Base-by-base conservation (phyloP, 2,888 invertebrate species). In the Aleiodes testaceus region DNA sequence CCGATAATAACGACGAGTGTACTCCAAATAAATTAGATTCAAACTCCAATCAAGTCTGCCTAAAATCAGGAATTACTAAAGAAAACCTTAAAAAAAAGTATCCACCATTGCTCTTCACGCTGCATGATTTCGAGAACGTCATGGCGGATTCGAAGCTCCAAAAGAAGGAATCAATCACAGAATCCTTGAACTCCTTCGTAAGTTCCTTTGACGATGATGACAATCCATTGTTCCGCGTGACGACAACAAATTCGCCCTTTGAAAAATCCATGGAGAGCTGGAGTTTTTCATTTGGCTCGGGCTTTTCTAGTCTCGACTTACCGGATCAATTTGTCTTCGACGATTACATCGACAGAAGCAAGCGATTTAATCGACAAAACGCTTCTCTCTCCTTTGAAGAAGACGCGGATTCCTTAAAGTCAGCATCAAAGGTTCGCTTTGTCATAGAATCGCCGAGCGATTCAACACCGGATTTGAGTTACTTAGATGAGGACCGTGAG, bases 191-290 rank as follows among this genome's bases (percentile, higher is more conserved):
- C 11, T 11, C 53, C 26, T 53, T 53, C 14, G 22, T 22, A 20
- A 16, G 11, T 16, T 9, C 36, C 9, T 45, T 22, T 22, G 63
- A 63, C 3, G 22, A 45, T 5, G 55, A 73, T 0, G 70, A 74
- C 1, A 72, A 76, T 45, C 73, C 83, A 18, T 81, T 78, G 61
- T 87, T 87, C 69, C 81, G 84, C 3, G 82, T 87, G 0, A 85
- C 85, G 3, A 86, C 86, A 2, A 85, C 86, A 0, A 81, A 81
- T 52, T 66, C 82, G 0, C 86, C 86, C 0, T 87, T 87, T 53
- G 85, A 84, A 64, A 84, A 79, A 65, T 84, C 80, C 42, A 74
- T 81, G 7, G 80, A 74, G 4, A 73, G 74, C 16, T 82, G 82
- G 82, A 75, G 66, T 42, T 53, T 77, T 4, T 77, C 76, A 14